A percentile compares a stretch with the other conserved stretches of the same genome.
Conservation (phyloP, 2,797 vertebrate species). For the Mycteria americana region DNA sequence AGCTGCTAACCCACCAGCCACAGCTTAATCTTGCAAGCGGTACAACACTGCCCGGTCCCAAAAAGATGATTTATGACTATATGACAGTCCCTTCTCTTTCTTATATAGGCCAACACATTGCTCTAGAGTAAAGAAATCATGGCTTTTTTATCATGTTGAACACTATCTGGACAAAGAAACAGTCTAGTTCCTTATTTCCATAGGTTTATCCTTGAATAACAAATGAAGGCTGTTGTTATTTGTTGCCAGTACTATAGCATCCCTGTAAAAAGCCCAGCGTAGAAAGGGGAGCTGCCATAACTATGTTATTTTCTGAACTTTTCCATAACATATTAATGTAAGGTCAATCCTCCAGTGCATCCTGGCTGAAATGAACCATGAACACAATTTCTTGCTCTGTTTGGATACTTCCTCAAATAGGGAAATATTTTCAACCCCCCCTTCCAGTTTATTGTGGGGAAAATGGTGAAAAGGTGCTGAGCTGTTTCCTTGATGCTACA, state of each 20-base stretch:
- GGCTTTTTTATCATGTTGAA: neutral
- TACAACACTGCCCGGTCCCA: neutral
- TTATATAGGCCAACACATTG: accelerated
- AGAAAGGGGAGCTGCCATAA: neutral
- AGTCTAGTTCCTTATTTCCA: neutral
- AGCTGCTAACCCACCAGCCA: neutral
- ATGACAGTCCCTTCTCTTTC: neutral
- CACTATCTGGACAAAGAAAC: neutral
- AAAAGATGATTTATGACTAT: neutral
- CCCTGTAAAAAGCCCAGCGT: neutral
- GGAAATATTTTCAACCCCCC: neutral
- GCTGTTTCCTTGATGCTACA: neutral
- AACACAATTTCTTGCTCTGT: neutral
- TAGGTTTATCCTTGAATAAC: neutral
- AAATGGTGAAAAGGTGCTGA: neutral
- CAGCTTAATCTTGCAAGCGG: neutral
- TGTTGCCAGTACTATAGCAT: neutral
- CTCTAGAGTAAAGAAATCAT: neutral
- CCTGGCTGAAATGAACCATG: neutral
- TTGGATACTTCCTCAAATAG: neutral
- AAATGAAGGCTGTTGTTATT: neutral
- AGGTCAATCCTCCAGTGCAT: neutral
- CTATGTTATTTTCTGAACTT: neutral
- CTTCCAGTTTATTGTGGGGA: neutral
- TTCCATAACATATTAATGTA: accelerated